Conservation (phyloP, 2,888 invertebrate species). For the Oligia strigilis region DNA sequence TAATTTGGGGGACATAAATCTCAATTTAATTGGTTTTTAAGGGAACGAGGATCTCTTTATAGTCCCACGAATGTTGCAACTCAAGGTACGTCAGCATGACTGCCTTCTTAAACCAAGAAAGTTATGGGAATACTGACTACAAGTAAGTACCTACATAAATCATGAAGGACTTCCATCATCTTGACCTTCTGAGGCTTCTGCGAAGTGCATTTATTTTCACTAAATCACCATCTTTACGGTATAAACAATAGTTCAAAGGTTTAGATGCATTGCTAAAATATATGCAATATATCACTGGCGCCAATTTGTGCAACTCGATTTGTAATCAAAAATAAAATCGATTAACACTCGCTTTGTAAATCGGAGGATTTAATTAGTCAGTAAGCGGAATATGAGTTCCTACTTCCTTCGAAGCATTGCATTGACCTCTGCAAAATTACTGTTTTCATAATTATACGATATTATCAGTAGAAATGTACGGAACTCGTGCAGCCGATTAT, state of each 20-base stretch:
- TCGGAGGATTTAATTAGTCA: not conserved
- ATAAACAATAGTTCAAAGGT: slow-evolving; percentile 7
- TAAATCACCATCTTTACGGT: not conserved
- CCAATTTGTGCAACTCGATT: not conserved
- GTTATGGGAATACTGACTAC: not conserved
- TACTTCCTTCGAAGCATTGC: slow-evolving; percentile 2
- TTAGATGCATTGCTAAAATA: not conserved
- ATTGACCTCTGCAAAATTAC: slow-evolving; percentile 7
- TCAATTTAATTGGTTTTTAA: slow-evolving; percentile 25
- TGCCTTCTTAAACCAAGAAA: slow-evolving; percentile 1
- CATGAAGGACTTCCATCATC: no score
- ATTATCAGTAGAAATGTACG: slow-evolving; percentile 3
- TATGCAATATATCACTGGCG: not conserved
- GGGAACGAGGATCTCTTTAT: slow-evolving; percentile 1
- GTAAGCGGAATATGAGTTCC: slow-evolving; percentile 16
- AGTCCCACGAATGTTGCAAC: not conserved
- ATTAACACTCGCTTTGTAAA: not conserved
- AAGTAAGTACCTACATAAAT: not conserved
- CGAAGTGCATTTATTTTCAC: not conserved
- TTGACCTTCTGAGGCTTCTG: not conserved
- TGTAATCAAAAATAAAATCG: slow-evolving; percentile 7
- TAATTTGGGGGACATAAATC: slow-evolving; percentile 18
- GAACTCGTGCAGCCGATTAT: not conserved
- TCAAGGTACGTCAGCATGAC: not conserved
- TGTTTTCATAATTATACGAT: slow-evolving; percentile 5